Conservation (phyloP, 2,888 invertebrate species). For the Athetis lepigone region DNA sequence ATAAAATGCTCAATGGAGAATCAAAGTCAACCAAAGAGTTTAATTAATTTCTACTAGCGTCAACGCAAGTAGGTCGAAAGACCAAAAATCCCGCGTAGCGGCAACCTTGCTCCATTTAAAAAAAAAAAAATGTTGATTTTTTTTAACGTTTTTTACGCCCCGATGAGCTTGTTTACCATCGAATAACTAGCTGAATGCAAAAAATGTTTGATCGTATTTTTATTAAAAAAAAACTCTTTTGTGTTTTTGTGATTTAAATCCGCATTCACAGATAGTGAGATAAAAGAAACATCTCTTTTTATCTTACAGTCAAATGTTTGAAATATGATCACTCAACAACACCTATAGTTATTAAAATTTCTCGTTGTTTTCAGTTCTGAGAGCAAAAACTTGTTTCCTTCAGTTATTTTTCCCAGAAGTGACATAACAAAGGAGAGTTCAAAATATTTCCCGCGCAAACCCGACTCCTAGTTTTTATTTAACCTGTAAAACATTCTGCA, state of each 20-base stretch:
- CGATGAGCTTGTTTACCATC: conserved; percentile 57
- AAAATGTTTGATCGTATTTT: conserved; percentile 36
- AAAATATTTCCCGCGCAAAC: conserved; percentile 14
- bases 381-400: conserved; percentile 33
- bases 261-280: neutral
- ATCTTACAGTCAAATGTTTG: neutral
- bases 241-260: neutral
- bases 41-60: conserved; percentile 23
- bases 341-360: too few species aligned
- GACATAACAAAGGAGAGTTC: conserved; percentile 24
- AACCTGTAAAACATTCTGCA: conserved; percentile 19
- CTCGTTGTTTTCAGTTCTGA: conserved; percentile 18
- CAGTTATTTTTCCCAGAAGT: conserved; percentile 41
- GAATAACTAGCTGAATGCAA: conserved; percentile 35
- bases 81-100: conserved; percentile 31
- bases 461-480: conserved; percentile 15
- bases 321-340: conserved; percentile 12
- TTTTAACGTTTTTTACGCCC: conserved; percentile 42
- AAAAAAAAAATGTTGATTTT: conserved; percentile 45
- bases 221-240: conserved; percentile 14
- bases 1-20: neutral
- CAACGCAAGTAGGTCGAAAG: conserved; percentile 31
- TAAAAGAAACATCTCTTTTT: conserved; percentile 5
- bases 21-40: conserved; percentile 28
- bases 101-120: conserved; percentile 60